Percentiles rank a stretch among this genome's conserved stretches.
phyloP scores from a whole-genome alignment of 2,888 invertebrate species.

The Lacanobia wlatinum region DNA sequence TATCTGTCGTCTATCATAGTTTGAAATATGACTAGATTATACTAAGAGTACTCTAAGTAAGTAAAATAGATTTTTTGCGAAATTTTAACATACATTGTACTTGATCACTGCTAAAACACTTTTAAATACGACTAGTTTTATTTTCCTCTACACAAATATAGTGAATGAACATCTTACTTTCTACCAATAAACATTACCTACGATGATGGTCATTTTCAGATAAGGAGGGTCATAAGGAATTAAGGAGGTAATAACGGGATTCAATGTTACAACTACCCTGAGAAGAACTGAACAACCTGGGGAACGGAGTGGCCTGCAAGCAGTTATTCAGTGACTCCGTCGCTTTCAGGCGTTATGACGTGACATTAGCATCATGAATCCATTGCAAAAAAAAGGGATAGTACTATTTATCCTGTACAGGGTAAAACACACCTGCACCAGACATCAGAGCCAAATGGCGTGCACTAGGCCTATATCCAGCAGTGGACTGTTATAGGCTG shows the following conservation, averaged over 20 bases:
- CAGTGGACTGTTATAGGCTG: too few species aligned
- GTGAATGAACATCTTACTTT: background rate
- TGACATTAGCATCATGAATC: too few species aligned
- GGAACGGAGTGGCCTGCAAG: background rate
- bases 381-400: too few species aligned
- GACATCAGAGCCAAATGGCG: too few species aligned
- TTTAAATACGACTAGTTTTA: conserved; percentile 5
- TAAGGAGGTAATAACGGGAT: background rate
- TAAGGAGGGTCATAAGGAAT: background rate
- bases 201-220: background rate
- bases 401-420: too few species aligned
- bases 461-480: too few species aligned
- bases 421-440: too few species aligned
- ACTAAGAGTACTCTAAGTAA: background rate
- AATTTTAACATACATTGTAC: background rate
- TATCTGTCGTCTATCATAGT: background rate
- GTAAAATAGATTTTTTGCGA: conserved; percentile 21
- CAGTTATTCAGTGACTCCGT: background rate
- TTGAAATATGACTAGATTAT: conserved; percentile 2
- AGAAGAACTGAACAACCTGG: background rate
- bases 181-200: conserved; percentile 6
- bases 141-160: background rate
- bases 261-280: background rate
- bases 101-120: background rate
- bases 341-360: too few species aligned